Conservation (phyloP, 23 tunicate species). For the Aplidium turbinatum region DNA sequence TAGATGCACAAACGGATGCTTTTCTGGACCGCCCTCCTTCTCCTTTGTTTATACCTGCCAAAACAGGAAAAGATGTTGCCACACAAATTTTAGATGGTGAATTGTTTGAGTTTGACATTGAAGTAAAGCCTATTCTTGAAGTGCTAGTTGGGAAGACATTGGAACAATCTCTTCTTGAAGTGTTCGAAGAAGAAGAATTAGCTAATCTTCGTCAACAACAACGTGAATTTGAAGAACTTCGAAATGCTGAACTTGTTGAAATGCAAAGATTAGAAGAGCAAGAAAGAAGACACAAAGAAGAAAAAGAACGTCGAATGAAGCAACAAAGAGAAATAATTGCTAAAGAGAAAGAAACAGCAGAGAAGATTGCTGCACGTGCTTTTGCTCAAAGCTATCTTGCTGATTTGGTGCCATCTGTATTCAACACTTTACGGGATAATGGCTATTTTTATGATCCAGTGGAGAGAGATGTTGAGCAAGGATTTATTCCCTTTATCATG, state of each 20-base stretch:
- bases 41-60: constrained; percentile 85
- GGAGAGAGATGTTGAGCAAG: constrained; percentile 90
- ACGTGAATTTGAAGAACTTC: constrained; percentile 80
- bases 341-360: constrained; percentile 93
- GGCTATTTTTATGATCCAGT: constrained; percentile 97
- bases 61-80: constrained; percentile 81
- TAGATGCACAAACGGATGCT: constrained; percentile 86
- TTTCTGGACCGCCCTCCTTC: constrained; percentile 96
- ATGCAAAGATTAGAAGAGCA: constrained; percentile 93
- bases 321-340: constrained; percentile 82
- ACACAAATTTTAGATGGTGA: constrained; percentile 92
- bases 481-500: constrained; percentile 67
- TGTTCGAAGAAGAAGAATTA: constrained; percentile 94
- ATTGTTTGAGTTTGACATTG: constrained; percentile 88
- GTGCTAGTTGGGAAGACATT: constrained; percentile 90
- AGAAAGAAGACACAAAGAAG: constrained; percentile 90
- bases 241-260: constrained; percentile 92
- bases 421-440: constrained; percentile 66
- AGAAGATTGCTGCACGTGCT: constrained; percentile 97
- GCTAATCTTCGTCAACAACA: constrained; percentile 92
- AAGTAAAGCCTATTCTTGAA: constrained; percentile 95
- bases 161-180: constrained; percentile 91
- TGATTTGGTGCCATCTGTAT: constrained; percentile 87
- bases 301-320: constrained; percentile 85
- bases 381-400: constrained; percentile 85